Evolutionary conservation across 2,797 vertebrate genomes (phyloP).

Genomic region (Falco peregrinus): DNA sequence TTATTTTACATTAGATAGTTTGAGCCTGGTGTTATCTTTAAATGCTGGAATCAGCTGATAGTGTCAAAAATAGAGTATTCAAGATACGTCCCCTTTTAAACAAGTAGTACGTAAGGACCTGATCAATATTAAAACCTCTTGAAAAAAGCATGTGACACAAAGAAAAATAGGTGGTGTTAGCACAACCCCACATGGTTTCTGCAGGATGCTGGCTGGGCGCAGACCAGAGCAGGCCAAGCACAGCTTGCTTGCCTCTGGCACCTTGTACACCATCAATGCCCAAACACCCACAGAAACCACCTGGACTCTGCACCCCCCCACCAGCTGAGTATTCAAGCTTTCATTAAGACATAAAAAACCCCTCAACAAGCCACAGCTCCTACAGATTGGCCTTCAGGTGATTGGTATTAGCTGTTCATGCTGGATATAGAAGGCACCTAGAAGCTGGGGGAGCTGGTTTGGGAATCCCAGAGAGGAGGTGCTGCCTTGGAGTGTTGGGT

Average conservation of each 20-base stretch:
- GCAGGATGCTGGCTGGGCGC: not conserved
- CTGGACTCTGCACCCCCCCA: not conserved
- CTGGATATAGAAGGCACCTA: not conserved
- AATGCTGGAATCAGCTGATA: not conserved
- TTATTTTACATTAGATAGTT: not conserved
- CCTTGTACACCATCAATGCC: not conserved
- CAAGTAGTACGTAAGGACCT: not conserved
- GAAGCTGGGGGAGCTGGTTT: fast-evolving
- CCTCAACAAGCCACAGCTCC: not conserved
- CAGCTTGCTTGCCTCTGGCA: not conserved
- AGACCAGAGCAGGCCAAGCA: not conserved
- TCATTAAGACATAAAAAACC: not conserved
- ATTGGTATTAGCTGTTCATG: not conserved
- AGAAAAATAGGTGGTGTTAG: not conserved
- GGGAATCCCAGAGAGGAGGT: not conserved
- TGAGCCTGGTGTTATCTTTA: not conserved
- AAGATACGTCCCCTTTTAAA: not conserved
- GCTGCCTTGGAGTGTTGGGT: not conserved
- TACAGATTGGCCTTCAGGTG: not conserved
- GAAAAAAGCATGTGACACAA: not conserved
- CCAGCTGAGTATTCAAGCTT: not conserved
- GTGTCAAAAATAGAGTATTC: not conserved
- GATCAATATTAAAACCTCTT: not conserved
- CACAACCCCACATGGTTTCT: not conserved
- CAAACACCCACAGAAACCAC: not conserved